Conservation (phyloP, 1,140 invertebrate species). For the Brachionus rotundiformis region DNA sequence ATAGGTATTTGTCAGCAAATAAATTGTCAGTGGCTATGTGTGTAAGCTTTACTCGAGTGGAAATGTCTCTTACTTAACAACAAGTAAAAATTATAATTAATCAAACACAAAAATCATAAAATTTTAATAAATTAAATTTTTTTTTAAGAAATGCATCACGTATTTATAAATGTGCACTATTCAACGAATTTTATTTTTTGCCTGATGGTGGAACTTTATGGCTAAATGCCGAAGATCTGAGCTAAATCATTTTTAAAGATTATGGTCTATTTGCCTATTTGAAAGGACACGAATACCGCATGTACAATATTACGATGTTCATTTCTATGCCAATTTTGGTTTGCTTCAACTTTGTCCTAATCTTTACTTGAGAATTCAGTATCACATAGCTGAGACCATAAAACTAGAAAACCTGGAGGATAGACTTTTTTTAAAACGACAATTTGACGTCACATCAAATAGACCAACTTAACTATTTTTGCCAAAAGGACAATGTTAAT, state of each 20-base stretch:
- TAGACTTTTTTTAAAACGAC: too few species aligned
- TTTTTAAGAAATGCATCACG: neutral
- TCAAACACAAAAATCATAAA: slow-evolving; percentile 10
- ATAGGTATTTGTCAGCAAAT: slow-evolving; percentile 55
- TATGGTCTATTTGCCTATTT: slow-evolving; percentile 66
- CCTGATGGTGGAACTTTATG: slow-evolving; percentile 85
- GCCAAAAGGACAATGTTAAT: too few species aligned
- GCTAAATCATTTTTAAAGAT: slow-evolving; percentile 57
- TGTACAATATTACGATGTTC: slow-evolving; percentile 97
- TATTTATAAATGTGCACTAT: slow-evolving; percentile 77
- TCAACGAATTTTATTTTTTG: slow-evolving; percentile 89
- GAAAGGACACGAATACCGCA: slow-evolving; percentile 82
- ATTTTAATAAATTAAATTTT: neutral
- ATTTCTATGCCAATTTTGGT: slow-evolving; percentile 90
- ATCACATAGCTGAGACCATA: slow-evolving; percentile 71
- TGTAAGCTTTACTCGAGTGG: slow-evolving; percentile 53
- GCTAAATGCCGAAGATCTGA: slow-evolving; percentile 59
- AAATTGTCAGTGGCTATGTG: slow-evolving; percentile 63
- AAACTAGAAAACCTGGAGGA: slow-evolving; percentile 53
- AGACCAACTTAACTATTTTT: too few species aligned
- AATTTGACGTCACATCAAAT: too few species aligned
- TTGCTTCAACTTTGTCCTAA: slow-evolving; percentile 84
- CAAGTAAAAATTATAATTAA: neutral
- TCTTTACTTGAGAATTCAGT: slow-evolving; percentile 80
- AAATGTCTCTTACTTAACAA: neutral